Evolutionary conservation across 2,888 invertebrate genomes (phyloP).

Genomic region (Tridacna gigas): DNA sequence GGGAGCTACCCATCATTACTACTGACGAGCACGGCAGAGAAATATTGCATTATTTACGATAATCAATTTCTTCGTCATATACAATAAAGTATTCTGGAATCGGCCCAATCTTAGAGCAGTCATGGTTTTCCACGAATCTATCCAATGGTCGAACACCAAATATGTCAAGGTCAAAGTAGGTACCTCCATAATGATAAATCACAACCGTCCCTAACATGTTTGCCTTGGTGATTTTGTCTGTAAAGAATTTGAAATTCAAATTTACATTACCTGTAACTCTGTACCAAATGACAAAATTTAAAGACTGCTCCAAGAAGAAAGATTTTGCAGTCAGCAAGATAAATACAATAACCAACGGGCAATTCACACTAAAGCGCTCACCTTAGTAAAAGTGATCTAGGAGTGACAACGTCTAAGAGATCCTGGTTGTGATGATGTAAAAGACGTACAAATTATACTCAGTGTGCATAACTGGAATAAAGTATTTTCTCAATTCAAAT

Average conservation of each 20-base stretch:
- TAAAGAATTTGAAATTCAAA: not conserved
- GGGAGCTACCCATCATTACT: too few relatives aligned
- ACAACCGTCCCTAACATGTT: conserved; percentile 1
- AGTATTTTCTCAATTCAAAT: too few relatives aligned
- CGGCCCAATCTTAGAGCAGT: not conserved
- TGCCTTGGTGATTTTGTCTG: conserved; percentile 21
- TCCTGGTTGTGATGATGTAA: too few relatives aligned
- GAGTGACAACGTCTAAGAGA: too few relatives aligned
- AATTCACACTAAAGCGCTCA: too few relatives aligned
- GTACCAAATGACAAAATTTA: not conserved
- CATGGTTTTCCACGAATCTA: conserved; percentile 15
- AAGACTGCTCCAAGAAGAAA: too few relatives aligned
- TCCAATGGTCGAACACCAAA: conserved; percentile 10
- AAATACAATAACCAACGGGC: too few relatives aligned
- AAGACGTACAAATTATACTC: too few relatives aligned
- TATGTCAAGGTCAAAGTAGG: conserved; percentile 9
- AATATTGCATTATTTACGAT: conserved; percentile 14
- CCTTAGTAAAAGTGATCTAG: too few relatives aligned
- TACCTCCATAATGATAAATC: conserved; percentile 14
- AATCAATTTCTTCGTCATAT: conserved; percentile 14
- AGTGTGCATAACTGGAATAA: too few relatives aligned
- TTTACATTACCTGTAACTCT: not conserved
- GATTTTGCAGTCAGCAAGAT: too few relatives aligned
- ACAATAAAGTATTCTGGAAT: conserved; percentile 17
- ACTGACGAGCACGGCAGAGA: conserved; percentile 10